phyloP scores from a whole-genome alignment of 1,140 invertebrate species.

The Diprion similis region DNA sequence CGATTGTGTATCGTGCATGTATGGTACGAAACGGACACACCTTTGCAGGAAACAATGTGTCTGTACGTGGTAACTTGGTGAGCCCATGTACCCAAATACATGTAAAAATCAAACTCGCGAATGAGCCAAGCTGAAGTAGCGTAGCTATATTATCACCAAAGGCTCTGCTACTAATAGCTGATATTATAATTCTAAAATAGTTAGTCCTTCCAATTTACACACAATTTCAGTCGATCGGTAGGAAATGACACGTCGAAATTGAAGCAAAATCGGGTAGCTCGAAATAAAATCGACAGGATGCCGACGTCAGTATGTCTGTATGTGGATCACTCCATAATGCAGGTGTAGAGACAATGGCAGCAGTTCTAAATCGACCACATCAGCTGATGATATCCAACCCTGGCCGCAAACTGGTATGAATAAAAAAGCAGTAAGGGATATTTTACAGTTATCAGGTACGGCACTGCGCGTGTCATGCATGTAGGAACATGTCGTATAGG shows the following conservation, averaged over 20 bases:
- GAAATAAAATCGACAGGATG: too few relatives aligned
- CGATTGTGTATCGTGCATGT: neutral
- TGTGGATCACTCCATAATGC: too few relatives aligned
- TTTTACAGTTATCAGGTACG: slow-evolving; percentile 26
- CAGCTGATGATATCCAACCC: slow-evolving; percentile 32
- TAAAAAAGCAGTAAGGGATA: slow-evolving; percentile 16
- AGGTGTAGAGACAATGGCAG: neutral
- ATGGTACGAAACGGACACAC: neutral
- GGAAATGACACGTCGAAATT: too few relatives aligned
- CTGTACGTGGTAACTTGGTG: neutral
- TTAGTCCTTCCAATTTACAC: neutral
- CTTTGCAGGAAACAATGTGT: neutral
- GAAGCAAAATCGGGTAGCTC: too few relatives aligned
- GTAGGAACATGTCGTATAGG: slow-evolving; percentile 10
- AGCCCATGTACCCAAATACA: neutral
- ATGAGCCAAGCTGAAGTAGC: neutral
- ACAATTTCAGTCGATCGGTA: too few relatives aligned
- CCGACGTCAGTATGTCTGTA: too few relatives aligned
- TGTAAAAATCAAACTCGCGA: neutral
- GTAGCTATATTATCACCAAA: neutral
- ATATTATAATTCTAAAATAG: neutral
- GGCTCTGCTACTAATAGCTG: too few relatives aligned
- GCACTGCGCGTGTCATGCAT: slow-evolving; percentile 25
- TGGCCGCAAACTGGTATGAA: slow-evolving; percentile 14
- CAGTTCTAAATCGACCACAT: slow-evolving; percentile 42